phyloP scores from a whole-genome alignment of 2,113 vertebrate species.

The Callipepla californica region DNA sequence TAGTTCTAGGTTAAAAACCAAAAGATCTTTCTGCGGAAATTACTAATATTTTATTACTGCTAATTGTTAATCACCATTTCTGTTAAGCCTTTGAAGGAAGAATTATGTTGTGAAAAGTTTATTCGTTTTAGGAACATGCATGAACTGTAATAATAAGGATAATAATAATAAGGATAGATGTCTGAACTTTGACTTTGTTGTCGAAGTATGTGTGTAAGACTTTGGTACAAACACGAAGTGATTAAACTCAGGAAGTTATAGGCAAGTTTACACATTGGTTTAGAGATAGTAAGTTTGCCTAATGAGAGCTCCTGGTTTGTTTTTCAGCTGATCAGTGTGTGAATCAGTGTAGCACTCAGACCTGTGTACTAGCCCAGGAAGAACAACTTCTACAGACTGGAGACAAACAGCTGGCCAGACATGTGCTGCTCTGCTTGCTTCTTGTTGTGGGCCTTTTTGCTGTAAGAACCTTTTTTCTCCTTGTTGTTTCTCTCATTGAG shows the following conservation, averaged over 20 bases:
- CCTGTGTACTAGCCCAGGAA: constrained; percentile 86
- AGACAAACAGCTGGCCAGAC: constrained; percentile 88
- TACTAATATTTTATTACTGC: not conserved
- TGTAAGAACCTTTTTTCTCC: constrained; percentile 82
- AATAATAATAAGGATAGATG: not conserved
- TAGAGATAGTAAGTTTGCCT: not conserved
- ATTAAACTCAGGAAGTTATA: not conserved
- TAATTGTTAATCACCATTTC: not conserved
- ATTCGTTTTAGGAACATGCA: not conserved
- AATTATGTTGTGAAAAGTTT: not conserved
- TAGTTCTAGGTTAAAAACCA: not conserved
- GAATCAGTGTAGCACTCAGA: constrained; percentile 82
- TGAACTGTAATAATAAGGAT: not conserved
- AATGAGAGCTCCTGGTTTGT: constrained; percentile 64
- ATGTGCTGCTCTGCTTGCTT: constrained; percentile 90
- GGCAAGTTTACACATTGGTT: not conserved
- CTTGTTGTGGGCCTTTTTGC: constrained; percentile 91
- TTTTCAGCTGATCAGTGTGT: constrained; percentile 83
- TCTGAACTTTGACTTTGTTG: not conserved
- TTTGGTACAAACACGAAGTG: not conserved
- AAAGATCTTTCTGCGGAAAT: not conserved
- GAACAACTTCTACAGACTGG: constrained; percentile 83
- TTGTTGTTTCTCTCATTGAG: constrained; percentile 14
- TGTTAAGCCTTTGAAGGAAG: not conserved
- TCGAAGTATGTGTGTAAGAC: not conserved